Percentiles rank a stretch among this genome's conserved stretches.
Conservation (phyloP, 2,888 invertebrate genomes). For the Tetheella fluctuosa region DNA sequence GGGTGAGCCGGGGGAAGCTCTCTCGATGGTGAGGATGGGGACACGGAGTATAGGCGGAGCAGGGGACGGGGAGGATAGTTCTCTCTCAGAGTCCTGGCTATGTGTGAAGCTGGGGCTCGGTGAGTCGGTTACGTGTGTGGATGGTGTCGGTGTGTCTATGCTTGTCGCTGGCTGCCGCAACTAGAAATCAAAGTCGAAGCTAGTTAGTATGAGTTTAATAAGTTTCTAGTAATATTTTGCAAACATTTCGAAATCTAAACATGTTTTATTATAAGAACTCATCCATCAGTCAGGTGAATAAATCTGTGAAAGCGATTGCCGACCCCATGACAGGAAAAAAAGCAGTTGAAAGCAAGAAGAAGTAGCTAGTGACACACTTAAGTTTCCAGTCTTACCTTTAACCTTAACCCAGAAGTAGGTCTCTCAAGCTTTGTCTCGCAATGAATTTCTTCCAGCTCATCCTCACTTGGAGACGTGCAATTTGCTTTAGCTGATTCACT, state of each 20-base stretch:
- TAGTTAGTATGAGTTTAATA: neutral
- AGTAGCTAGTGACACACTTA: neutral
- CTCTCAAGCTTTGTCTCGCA: constrained; percentile 60
- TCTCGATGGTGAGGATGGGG: constrained; percentile 86
- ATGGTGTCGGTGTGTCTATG: constrained; percentile 74
- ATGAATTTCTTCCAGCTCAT: constrained; percentile 74
- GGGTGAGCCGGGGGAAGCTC: constrained; percentile 87
- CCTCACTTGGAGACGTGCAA: constrained; percentile 72
- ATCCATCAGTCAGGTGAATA: neutral
- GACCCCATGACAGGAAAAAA: neutral
- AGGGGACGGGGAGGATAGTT: constrained; percentile 71
- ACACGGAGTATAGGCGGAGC: constrained; percentile 83
- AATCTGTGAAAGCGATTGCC: constrained; percentile 6
- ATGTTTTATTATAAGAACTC: too few relatives aligned
- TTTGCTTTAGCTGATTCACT: constrained; percentile 54
- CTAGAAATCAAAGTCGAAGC: constrained; percentile 61
- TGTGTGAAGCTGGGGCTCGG: constrained; percentile 77
- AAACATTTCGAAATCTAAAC: too few relatives aligned
- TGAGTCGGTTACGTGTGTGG: constrained; percentile 76
- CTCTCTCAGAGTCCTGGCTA: constrained; percentile 76
- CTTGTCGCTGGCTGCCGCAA: constrained; percentile 79
- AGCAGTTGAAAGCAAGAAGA: constrained; percentile 2
- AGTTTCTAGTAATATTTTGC: neutral
- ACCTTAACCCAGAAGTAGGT: constrained; percentile 61
- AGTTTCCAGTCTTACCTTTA: constrained; percentile 56